These are phyloP conservation scores for Stenotaenia linearis DNA, from an alignment of 2,888 invertebrate species.

Conservation along the genomic window DNA sequence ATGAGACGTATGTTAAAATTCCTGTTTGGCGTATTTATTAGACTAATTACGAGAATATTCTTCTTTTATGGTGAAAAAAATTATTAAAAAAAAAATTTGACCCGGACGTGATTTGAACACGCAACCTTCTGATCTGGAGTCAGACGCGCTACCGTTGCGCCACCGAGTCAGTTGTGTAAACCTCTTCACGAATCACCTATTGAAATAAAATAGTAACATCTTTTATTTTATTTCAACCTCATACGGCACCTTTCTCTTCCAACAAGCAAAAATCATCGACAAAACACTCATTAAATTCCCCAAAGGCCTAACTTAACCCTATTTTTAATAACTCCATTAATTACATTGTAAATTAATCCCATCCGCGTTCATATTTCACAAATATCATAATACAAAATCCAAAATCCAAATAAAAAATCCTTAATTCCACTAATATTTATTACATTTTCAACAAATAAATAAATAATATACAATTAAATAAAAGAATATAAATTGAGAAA, in stretches of 20 bases:
- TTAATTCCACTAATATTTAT: too few relatives aligned
- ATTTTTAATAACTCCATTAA: too few relatives aligned
- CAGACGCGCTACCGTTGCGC: conserved; percentile 97
- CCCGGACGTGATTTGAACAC: conserved; percentile 96
- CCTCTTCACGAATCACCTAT: neutral
- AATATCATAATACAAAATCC: too few relatives aligned
- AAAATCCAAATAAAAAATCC: too few relatives aligned
- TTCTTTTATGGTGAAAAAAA: neutral
- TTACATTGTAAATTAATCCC: too few relatives aligned
- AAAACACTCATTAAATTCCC: too few relatives aligned
- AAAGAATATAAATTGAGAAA: neutral
- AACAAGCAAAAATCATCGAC: too few relatives aligned
- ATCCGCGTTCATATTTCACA: too few relatives aligned
- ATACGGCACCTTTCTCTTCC: neutral
- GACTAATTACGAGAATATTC: neutral
- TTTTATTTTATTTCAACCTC: too few relatives aligned
- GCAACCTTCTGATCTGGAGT: conserved; percentile 98
- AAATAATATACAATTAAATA: neutral
- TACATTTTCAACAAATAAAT: too few relatives aligned
- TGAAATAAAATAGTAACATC: neutral
- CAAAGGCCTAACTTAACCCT: too few relatives aligned
- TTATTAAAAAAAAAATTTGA: conserved; percentile 55
- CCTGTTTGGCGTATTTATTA: neutral
- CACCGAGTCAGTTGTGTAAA: conserved; percentile 64
- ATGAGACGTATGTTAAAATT: neutral